These are phyloP conservation scores for Oxyteleia sp. DNA, from an alignment of 2,888 invertebrate species.

Conservation along the genomic window DNA sequence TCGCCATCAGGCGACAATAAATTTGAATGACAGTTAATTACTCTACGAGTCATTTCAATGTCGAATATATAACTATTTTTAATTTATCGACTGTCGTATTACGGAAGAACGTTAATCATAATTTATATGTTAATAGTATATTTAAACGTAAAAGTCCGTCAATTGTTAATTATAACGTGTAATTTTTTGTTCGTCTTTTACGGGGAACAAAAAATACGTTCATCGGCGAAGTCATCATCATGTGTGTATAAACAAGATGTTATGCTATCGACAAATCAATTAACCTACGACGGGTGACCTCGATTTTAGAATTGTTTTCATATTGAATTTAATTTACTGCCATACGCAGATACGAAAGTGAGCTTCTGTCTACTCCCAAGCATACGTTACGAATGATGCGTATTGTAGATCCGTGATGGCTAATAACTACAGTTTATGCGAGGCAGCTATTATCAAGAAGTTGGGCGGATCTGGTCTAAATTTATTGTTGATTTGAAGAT, in stretches of 20 bases:
- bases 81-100: slow-evolving; percentile 6
- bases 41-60: slow-evolving; percentile 18
- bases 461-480: too few relatives aligned
- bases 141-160: too few relatives aligned
- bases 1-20: slow-evolving; percentile 31
- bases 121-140: background rate
- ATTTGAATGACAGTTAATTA: slow-evolving; percentile 50
- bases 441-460: too few relatives aligned
- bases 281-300: slow-evolving; percentile 72
- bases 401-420: too few relatives aligned
- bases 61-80: slow-evolving; percentile 21
- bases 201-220: slow-evolving; percentile 3
- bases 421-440: too few relatives aligned
- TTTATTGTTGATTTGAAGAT: too few relatives aligned
- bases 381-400: too few relatives aligned
- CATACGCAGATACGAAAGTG: too few relatives aligned
- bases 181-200: too few relatives aligned
- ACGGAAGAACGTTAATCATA: slow-evolving; percentile 15
- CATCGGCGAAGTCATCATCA: slow-evolving; percentile 28
- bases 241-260: slow-evolving; percentile 32
- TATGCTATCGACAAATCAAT: slow-evolving; percentile 75
- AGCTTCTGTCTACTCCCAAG: too few relatives aligned
- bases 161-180: too few relatives aligned
- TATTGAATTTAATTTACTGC: slow-evolving; percentile 58
- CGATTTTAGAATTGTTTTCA: slow-evolving; percentile 68